Evolutionary conservation across 2,113 vertebrate genomes (phyloP), one percentile per base, ranked within the genome.

Genomic region (Vulpes ferrilata): DNA sequence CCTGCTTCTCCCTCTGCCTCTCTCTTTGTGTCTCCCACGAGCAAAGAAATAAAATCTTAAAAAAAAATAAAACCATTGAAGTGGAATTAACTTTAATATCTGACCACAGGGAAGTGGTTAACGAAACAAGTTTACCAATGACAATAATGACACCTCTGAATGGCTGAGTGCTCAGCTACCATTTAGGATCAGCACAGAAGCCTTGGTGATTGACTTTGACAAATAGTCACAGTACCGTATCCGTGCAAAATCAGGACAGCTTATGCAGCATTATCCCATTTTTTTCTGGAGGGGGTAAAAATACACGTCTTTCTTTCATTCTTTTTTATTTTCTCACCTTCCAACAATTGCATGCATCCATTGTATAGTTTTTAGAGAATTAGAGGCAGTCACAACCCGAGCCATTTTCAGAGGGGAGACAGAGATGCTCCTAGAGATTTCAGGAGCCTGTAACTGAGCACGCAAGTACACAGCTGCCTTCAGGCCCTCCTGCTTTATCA

Each of bases 241-340:
- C 25, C 83, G 38, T 57, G n/a, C 62, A 86, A 96, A 76, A 76
- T 81, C 59, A 25, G 1, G 69, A 69, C 60, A 55, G 23, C 65
- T 81, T 82, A 57, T 88, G 76, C 62, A 67, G 9, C 3, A 22
- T 71, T 84, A 15, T 59, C 55, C 2, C 2, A 67, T 82, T 25
- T 67, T 86, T 84, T 25, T 53, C 43, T 43, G 43, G 43, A 43
- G 32, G 16, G 55, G 32, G 82, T 8, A 74, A 83, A 96, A 83
- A 87, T 25, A 51, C 12, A 71, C 74, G 16, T 17, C 25, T 84
- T 62, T 17, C 57, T 53, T 67, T 57, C 3, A 20, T 55, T 95
- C 16, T n/a, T 74, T 93, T 88, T 90, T 90, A 76, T 84, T 95
- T 97, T 95, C 76, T 59, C 76, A 16, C 7, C 73, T 95, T 96